phyloP scores from a whole-genome alignment of 2,113 vertebrate species.

The Cololabis saira region DNA sequence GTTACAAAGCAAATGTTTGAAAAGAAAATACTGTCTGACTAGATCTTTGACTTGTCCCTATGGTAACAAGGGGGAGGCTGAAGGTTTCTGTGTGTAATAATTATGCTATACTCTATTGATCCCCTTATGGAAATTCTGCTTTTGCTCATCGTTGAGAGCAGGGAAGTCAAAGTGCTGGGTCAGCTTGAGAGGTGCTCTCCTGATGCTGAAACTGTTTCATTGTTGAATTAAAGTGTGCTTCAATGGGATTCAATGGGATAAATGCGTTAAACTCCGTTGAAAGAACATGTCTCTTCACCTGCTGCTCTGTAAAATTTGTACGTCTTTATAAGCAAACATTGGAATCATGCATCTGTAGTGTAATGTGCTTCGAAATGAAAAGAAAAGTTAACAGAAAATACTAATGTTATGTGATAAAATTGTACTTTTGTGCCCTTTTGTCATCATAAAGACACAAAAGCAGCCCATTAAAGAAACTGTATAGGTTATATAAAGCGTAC shows the following conservation, averaged over 20 bases:
- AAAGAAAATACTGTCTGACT: slow-evolving; percentile 28
- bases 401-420: too few relatives aligned
- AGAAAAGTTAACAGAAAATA: neutral
- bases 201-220: slow-evolving; percentile 14
- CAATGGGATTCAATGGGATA: slow-evolving; percentile 36
- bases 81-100: slow-evolving; percentile 56
- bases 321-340: neutral
- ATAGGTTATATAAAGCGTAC: neutral
- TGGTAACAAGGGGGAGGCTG: slow-evolving; percentile 53
- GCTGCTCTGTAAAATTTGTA: neutral
- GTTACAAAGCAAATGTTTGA: slow-evolving; percentile 14
- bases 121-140: slow-evolving; percentile 50
- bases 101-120: slow-evolving; percentile 55
- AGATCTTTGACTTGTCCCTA: slow-evolving; percentile 36
- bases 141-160: slow-evolving; percentile 43
- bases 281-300: slow-evolving; percentile 12
- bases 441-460: too few relatives aligned
- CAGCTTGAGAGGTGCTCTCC: slow-evolving; percentile 25
- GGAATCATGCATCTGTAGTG: neutral
- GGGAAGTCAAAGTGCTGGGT: slow-evolving; percentile 30
- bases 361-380: neutral
- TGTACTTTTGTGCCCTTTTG: too few relatives aligned
- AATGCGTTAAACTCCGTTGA: slow-evolving; percentile 19
- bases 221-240: slow-evolving; percentile 55
- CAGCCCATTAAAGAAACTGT: too few relatives aligned